Percentiles rank a stretch among this genome's conserved stretches.
phyloP scores from a whole-genome alignment of 2,113 vertebrate genomes.

The Stigmatopora argus region DNA sequence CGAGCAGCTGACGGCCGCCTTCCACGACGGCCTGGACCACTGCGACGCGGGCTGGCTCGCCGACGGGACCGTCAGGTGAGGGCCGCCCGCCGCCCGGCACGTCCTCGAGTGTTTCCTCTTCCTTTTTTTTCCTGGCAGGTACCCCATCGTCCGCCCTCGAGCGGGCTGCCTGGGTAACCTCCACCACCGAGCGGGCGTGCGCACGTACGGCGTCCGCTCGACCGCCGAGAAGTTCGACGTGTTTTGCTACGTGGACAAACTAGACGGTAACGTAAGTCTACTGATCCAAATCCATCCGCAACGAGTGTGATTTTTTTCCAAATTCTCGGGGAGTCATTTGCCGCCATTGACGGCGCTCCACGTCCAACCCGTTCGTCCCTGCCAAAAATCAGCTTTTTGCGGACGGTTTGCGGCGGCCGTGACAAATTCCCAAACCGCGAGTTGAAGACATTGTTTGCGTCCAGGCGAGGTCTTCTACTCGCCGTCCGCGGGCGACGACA shows the following conservation, averaged over 20 bases:
- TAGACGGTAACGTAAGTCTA: conserved; percentile 74
- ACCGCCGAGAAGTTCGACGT: conserved; percentile 83
- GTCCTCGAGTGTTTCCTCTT: background rate
- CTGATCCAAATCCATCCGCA: background rate
- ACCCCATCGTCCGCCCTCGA: conserved; percentile 83
- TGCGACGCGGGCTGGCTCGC: conserved; percentile 95
- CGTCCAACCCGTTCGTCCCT: too few species aligned
- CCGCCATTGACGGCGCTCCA: too few species aligned
- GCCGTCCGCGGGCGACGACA: conserved; percentile 42
- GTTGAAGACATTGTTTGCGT: too few species aligned
- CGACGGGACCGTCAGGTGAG: conserved; percentile 82
- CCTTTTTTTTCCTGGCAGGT: conserved; percentile 63
- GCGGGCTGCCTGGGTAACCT: conserved; percentile 84
- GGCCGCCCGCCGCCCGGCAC: background rate
- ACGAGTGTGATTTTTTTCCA: background rate
- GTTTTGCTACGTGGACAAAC: conserved; percentile 84
- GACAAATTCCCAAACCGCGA: too few species aligned
- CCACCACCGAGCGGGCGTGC: conserved; percentile 78
- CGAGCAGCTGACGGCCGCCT: conserved; percentile 81
- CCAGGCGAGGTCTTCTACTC: conserved; percentile 85
- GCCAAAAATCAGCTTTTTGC: too few species aligned
- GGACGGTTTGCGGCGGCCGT: too few species aligned
- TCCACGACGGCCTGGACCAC: conserved; percentile 87
- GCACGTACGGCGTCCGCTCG: conserved; percentile 81
- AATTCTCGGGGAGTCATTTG: too few species aligned